These are phyloP conservation scores for Zootermopsis nevadensis DNA, from an alignment of 2,888 invertebrate genomes.

Conservation along the genomic window DNA sequence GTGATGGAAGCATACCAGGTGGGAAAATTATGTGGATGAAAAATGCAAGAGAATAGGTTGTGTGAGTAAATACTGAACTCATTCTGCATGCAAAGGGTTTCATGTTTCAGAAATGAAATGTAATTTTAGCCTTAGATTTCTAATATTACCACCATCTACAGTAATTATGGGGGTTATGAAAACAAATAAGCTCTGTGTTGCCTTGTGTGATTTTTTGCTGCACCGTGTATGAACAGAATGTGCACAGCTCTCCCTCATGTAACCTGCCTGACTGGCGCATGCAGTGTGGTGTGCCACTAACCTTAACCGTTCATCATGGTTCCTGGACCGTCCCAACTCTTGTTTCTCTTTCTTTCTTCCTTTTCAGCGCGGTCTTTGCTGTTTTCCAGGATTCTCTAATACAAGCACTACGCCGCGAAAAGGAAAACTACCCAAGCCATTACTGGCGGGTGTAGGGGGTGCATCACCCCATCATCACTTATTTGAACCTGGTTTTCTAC, in stretches of 20 bases:
- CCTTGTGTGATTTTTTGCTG: background rate
- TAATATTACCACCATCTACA: too few relatives aligned
- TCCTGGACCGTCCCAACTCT: constrained; percentile 64
- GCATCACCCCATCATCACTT: constrained; percentile 54
- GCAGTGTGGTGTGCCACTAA: constrained; percentile 51
- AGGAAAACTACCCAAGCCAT: constrained; percentile 80
- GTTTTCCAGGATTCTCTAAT: constrained; percentile 86
- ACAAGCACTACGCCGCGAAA: constrained; percentile 80
- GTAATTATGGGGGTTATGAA: background rate
- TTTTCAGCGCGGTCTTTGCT: constrained; percentile 85
- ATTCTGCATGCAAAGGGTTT: background rate
- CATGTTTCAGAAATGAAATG: background rate
- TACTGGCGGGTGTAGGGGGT: constrained; percentile 74
- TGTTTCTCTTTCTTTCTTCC: constrained; percentile 65
- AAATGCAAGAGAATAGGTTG: too few relatives aligned
- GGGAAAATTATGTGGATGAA: too few relatives aligned
- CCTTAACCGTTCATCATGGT: constrained; percentile 54
- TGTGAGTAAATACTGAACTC: too few relatives aligned
- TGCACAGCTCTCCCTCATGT: constrained; percentile 29
- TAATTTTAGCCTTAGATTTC: background rate
- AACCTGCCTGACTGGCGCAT: constrained; percentile 19
- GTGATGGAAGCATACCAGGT: too few relatives aligned
- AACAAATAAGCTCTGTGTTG: background rate
- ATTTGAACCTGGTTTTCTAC: constrained; percentile 58
- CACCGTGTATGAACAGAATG: background rate